A percentile compares a stretch with the other conserved stretches of the same genome.
Evolutionary conservation across 2,888 invertebrate genomes (phyloP).

Genomic region (Cyclophora albipunctata): DNA sequence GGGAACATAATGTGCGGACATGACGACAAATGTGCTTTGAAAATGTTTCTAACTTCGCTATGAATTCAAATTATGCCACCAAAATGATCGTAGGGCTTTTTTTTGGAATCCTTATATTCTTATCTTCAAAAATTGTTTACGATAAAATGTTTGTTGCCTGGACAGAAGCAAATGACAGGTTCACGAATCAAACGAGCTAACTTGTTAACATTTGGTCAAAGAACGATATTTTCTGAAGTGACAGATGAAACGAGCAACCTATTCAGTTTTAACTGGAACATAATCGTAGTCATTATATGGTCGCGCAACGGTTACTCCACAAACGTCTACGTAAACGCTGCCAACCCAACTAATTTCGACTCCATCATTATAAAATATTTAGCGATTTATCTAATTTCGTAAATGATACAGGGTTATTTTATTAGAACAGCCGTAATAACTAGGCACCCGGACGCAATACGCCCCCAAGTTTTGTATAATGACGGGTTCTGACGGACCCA

Average conservation of each 20-base stretch:
- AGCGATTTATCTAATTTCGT: slow-evolving; percentile 70
- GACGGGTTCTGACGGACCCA: slow-evolving; percentile 63
- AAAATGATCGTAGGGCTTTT: slow-evolving; percentile 9
- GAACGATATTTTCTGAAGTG: slow-evolving; percentile 25
- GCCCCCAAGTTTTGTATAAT: slow-evolving; percentile 71
- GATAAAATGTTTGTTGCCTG: too few relatives aligned
- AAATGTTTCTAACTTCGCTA: slow-evolving; percentile 31
- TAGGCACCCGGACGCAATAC: slow-evolving; percentile 68
- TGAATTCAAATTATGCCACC: slow-evolving; percentile 32
- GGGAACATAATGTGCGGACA: slow-evolving; percentile 38
- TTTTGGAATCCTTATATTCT: too few relatives aligned
- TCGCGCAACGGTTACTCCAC: slow-evolving; percentile 37
- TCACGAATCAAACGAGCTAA: slow-evolving; percentile 25
- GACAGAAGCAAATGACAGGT: background rate
- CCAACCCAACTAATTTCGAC: slow-evolving; percentile 50
- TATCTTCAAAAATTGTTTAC: slow-evolving; percentile 14
- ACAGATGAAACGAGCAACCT: slow-evolving; percentile 36
- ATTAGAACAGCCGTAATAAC: slow-evolving; percentile 70
- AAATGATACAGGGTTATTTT: slow-evolving; percentile 69
- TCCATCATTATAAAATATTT: slow-evolving; percentile 73
- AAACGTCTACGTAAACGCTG: slow-evolving; percentile 44
- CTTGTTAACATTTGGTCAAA: slow-evolving; percentile 46
- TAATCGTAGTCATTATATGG: slow-evolving; percentile 47
- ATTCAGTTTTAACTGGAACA: slow-evolving; percentile 32
- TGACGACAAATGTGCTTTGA: slow-evolving; percentile 36